phyloP scores from a whole-genome alignment of 2,888 invertebrate species.

The Zaprionus obscuricornis region DNA sequence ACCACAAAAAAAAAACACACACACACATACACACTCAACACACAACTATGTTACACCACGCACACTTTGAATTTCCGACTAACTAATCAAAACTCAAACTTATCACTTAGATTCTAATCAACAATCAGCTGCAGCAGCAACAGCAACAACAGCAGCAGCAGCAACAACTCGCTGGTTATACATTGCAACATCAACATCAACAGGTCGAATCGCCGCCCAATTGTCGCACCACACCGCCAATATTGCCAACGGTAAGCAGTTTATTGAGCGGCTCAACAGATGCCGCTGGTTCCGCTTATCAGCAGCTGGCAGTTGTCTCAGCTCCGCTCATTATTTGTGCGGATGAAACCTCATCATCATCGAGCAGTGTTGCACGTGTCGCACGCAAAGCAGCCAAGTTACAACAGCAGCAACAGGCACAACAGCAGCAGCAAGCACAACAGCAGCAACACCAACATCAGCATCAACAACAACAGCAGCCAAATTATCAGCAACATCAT shows the following conservation, averaged over 20 bases:
- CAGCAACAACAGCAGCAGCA: slow-evolving; percentile 73
- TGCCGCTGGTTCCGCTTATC: slow-evolving; percentile 51
- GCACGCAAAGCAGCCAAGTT: slow-evolving; percentile 47
- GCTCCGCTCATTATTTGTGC: slow-evolving; percentile 65
- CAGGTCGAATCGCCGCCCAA: slow-evolving; percentile 60
- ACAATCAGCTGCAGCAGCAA: slow-evolving; percentile 67
- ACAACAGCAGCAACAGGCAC: slow-evolving; percentile 53
- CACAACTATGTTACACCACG: neutral
- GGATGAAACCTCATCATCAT: slow-evolving; percentile 39
- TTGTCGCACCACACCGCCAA: slow-evolving; percentile 59
- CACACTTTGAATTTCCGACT: slow-evolving; percentile 49
- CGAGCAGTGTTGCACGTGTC: slow-evolving; percentile 24
- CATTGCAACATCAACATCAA: slow-evolving; percentile 70
- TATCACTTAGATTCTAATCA: slow-evolving; percentile 80
- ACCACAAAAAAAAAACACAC: slow-evolving; percentile 20
- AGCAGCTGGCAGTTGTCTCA: slow-evolving; percentile 79
- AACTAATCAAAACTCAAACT: slow-evolving; percentile 68
- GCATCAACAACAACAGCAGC: slow-evolving; percentile 45
- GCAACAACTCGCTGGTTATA: slow-evolving; percentile 69
- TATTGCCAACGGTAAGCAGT: slow-evolving; percentile 64
- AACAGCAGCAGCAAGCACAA: slow-evolving; percentile 41
- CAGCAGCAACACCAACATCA: slow-evolving; percentile 42
- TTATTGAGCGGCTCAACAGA: slow-evolving; percentile 52
- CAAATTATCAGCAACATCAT: slow-evolving; percentile 61
- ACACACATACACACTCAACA: slow-evolving; percentile 29